These are phyloP conservation scores for Corythornis cristatus DNA, from an alignment of 2,113 vertebrate species.

Conservation along the genomic window DNA sequence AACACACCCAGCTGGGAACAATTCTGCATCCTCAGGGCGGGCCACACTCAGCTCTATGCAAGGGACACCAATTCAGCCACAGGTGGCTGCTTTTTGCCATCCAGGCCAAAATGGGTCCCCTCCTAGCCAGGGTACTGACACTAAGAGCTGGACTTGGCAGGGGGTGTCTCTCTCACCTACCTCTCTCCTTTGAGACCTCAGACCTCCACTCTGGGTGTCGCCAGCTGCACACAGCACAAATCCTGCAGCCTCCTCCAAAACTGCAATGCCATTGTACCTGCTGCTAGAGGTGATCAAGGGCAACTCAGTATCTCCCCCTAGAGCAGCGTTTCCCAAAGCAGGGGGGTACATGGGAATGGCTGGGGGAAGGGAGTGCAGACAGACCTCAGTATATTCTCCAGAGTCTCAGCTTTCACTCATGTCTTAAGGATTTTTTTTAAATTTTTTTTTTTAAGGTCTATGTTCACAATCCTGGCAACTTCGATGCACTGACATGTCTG, in stretches of 20 bases:
- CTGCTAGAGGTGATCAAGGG: constrained; percentile 76
- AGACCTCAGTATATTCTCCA: constrained; percentile 38
- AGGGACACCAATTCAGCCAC: constrained; percentile 49
- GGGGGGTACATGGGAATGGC: constrained; percentile 58
- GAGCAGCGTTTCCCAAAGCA: constrained; percentile 67
- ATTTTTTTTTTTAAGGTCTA: background rate
- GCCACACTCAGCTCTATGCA: background rate
- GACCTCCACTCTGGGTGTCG: constrained; percentile 76
- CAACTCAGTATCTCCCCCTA: constrained; percentile 72
- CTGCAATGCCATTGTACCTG: constrained; percentile 75
- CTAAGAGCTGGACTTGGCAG: constrained; percentile 51
- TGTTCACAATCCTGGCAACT: background rate
- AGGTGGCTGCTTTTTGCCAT: constrained; percentile 55
- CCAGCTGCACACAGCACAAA: constrained; percentile 75
- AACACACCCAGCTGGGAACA: constrained; percentile 25
- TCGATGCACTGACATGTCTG: background rate
- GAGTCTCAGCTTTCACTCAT: constrained; percentile 52
- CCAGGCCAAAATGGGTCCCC: constrained; percentile 49
- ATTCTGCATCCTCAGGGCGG: background rate
- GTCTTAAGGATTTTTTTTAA: background rate
- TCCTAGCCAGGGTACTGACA: constrained; percentile 20
- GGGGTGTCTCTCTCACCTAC: constrained; percentile 76
- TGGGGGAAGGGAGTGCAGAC: constrained; percentile 28
- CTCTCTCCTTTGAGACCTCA: constrained; percentile 78
- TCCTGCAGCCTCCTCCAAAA: constrained; percentile 76